Percentiles rank a stretch among this genome's conserved stretches.
Evolutionary conservation across 2,113 vertebrate genomes (phyloP).

Genomic region (Tychaedon coryphoeus): DNA sequence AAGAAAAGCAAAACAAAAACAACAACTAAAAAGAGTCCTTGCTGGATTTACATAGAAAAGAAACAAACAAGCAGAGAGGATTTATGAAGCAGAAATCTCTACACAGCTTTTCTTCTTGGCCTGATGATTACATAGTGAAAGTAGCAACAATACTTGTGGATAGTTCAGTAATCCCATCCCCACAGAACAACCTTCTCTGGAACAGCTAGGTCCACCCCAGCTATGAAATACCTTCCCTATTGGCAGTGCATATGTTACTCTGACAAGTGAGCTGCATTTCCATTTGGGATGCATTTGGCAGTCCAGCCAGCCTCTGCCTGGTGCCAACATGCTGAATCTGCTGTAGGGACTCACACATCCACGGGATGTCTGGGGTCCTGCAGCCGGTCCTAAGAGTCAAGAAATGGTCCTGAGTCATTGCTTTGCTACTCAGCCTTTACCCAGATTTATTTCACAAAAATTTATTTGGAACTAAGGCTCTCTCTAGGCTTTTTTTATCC

Average conservation of each 20-base stretch:
- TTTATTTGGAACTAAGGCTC: neutral
- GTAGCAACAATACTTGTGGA: neutral
- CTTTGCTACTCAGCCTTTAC: neutral
- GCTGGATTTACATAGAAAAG: neutral
- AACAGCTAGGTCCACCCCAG: neutral
- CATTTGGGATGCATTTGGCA: neutral
- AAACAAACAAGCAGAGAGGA: neutral
- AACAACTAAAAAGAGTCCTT: too few species aligned
- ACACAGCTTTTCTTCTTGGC: neutral
- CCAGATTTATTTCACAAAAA: neutral
- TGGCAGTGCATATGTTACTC: neutral
- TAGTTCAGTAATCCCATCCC: neutral
- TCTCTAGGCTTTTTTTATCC: neutral
- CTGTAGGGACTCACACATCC: neutral
- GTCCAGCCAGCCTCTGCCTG: neutral
- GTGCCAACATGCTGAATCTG: neutral
- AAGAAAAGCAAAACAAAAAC: neutral
- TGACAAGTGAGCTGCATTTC: neutral
- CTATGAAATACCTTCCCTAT: neutral
- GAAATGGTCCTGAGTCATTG: neutral
- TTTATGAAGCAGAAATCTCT: neutral
- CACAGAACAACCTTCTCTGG: neutral
- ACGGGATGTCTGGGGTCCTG: neutral
- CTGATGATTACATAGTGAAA: neutral
- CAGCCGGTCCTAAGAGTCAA: fast-evolving